Conservation (phyloP, 2,888 invertebrate genomes). For the Hololepta plana region DNA sequence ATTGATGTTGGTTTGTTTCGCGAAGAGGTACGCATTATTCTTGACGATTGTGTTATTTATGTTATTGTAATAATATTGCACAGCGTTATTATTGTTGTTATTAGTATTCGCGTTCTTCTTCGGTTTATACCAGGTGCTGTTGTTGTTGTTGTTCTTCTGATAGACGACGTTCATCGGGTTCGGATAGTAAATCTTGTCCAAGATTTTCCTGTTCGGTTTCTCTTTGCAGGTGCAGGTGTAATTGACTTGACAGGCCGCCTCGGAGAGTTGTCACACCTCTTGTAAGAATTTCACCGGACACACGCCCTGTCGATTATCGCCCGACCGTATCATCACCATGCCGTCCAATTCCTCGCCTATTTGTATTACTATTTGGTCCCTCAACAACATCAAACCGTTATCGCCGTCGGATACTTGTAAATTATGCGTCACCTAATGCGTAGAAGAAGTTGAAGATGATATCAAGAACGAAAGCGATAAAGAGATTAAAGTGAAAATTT, state of each 20-base stretch:
- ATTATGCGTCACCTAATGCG: constrained; percentile 41
- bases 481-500: constrained; percentile 20
- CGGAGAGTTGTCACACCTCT: constrained; percentile 70
- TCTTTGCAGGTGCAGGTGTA: constrained; percentile 16
- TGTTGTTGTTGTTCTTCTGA: constrained; percentile 16
- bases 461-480: background rate
- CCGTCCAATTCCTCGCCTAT: constrained; percentile 85
- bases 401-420: constrained; percentile 76
- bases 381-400: constrained; percentile 59
- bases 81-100: constrained; percentile 19
- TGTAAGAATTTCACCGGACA: constrained; percentile 90
- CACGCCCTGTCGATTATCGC: constrained; percentile 80
- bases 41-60: constrained; percentile 20
- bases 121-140: constrained; percentile 6
- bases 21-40: constrained; percentile 17
- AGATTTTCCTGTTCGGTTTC: constrained; percentile 7
- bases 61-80: constrained; percentile 27
- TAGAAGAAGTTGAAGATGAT: constrained; percentile 1
- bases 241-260: constrained; percentile 20
- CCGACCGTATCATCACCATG: constrained; percentile 84
- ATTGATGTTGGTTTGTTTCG: constrained; percentile 20
- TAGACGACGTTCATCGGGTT: constrained; percentile 14
- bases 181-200: constrained; percentile 23
- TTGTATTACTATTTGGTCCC: constrained; percentile 88
- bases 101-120: constrained; percentile 17